phyloP scores from a whole-genome alignment of 2,888 invertebrate genomes.

The Hirtodrosophila alboralis region DNA sequence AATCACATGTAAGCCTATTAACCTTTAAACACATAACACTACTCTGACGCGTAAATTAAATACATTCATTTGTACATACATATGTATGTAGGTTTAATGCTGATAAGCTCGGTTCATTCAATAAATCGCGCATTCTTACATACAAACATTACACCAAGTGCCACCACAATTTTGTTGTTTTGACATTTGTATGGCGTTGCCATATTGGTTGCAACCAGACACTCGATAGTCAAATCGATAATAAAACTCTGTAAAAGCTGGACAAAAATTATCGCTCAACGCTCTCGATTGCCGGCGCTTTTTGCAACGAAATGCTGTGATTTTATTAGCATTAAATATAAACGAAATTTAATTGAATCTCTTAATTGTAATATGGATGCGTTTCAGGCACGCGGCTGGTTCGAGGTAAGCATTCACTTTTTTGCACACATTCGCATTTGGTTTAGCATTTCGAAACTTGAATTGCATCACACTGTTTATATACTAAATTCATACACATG shows the following conservation, averaged over 20 bases:
- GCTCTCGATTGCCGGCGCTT: conserved; percentile 39
- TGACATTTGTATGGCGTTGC: conserved; percentile 24
- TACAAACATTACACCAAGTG: background rate
- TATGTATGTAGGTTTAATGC: conserved; percentile 1
- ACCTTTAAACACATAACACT: conserved; percentile 29
- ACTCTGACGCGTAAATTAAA: conserved; percentile 10
- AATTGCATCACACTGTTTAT: conserved; percentile 45
- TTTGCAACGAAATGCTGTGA: conserved; percentile 28
- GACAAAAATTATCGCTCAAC: conserved; percentile 18
- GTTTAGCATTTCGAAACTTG: conserved; percentile 19
- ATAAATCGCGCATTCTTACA: background rate
- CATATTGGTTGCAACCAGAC: conserved; percentile 6
- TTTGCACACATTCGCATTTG: background rate
- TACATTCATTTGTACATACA: too few relatives aligned
- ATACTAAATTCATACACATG: conserved; percentile 4
- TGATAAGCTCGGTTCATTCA: conserved; percentile 1
- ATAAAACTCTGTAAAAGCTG: conserved; percentile 14
- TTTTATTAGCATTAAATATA: conserved; percentile 8
- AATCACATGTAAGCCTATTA: conserved; percentile 23
- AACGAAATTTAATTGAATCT: conserved; percentile 53
- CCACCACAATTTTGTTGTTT: conserved; percentile 1
- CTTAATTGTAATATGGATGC: conserved; percentile 57
- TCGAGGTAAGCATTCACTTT: conserved; percentile 75
- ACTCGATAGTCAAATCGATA: conserved; percentile 20
- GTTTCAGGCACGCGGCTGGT: conserved; percentile 83